Base-by-base conservation (phyloP, 2,888 invertebrate genomes). In the Choreutis nemorana region DNA sequence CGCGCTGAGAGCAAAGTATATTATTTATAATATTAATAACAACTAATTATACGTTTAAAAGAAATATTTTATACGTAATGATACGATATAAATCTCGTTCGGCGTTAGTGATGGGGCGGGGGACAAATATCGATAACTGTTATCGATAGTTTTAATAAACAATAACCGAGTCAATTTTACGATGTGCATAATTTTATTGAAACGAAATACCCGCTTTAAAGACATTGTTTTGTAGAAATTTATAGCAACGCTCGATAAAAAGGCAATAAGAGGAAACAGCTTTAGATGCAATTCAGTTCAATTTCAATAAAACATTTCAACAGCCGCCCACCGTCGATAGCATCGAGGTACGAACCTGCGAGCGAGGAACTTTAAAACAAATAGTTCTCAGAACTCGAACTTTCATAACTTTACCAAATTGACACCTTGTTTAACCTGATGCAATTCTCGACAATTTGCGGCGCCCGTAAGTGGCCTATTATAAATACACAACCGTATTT, bases 31-130 rank as follows among this genome's bases (percentile, higher is more conserved):
- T 77, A 75, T 77, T 75, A 77, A 77, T 78, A 75, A 71, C 73
- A 67, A 54, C 73, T 78, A 77, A 78, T 77, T 71, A 77, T 75
- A 75, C 60, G 67, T 61, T 73, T 72, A 66, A 72, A 71, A 68
- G 71, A 75, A 71, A 78, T 78, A 77, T 77, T 72, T 77, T 73
- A 75, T 73, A 66, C 65, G 63, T 75, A 78, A 77, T 78, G 77
- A 77, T 68, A 61, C 50, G 71, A 73, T 75, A 78, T 78, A 73
- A 78, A 78, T 78, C 77, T 72, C 55, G 53, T 55, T 55, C 53
- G 48, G 44, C 37, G 35, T 24, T 16, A 71, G 70, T 38, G 70
- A 31, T 53, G 71, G 41, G 55, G 30, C 20, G 24, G 4, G 8
- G 36, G 33, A 34, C 31, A 37, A 34, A 28, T 34, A 12, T 32